Conservation (phyloP, 2,888 invertebrate species). For the Apamea anceps region DNA sequence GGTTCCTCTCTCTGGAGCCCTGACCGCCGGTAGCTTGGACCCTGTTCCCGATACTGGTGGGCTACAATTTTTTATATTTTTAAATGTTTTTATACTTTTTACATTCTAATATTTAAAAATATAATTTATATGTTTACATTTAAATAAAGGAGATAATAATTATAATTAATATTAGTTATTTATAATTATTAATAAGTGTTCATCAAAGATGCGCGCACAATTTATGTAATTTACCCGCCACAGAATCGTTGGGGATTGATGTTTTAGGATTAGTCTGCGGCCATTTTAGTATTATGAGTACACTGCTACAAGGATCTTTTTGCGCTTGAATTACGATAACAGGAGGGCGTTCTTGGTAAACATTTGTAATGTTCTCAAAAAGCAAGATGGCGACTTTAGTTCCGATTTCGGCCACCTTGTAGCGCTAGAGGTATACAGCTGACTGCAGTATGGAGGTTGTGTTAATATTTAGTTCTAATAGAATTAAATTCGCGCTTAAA, state of each 20-base stretch:
- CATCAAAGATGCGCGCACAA: conserved; percentile 22
- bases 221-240: not conserved
- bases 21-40: too few species aligned
- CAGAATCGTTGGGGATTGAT: not conserved
- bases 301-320: not conserved
- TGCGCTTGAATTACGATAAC: not conserved
- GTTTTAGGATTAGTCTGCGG: not conserved
- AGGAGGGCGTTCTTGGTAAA: not conserved
- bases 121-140: too few species aligned
- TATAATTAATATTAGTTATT: too few species aligned
- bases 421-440: not conserved
- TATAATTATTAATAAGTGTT: not conserved
- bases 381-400: not conserved
- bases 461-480: not conserved
- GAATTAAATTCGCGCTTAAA: not conserved
- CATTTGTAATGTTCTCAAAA: too few species aligned
- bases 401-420: not conserved
- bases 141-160: too few species aligned
- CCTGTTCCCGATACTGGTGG: too few species aligned
- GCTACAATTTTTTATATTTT: too few species aligned
- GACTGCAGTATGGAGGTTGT: conserved; percentile 7
- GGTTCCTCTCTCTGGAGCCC: too few species aligned
- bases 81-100: too few species aligned
- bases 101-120: too few species aligned
- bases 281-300: conserved; percentile 25